Conservation (phyloP, 2,113 vertebrate genomes). For the Actenoides hombroni region DNA sequence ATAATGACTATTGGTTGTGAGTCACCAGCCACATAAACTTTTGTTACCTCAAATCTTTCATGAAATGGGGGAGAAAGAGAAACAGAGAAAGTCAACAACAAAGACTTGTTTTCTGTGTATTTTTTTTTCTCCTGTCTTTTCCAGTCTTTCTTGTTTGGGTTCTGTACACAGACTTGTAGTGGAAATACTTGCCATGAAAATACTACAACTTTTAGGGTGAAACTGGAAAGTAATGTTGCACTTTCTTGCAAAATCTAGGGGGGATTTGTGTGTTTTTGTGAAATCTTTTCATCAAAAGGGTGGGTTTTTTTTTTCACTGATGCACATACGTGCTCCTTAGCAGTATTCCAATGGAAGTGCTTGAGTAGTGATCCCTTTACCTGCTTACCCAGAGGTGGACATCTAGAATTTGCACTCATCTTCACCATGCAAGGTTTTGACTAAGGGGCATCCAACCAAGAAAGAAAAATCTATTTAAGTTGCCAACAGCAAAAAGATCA, state of each 20-base stretch:
- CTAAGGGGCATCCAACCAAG: not conserved
- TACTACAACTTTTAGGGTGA: not conserved
- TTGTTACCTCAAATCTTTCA: conserved; percentile 19
- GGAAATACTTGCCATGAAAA: not conserved
- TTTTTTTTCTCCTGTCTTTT: not conserved
- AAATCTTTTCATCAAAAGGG: not conserved
- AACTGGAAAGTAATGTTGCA: not conserved
- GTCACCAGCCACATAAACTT: conserved; percentile 44
- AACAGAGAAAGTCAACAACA: not conserved
- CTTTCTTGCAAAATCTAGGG: not conserved
- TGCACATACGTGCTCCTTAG: not conserved
- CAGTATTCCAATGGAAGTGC: not conserved
- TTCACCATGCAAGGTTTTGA: not conserved
- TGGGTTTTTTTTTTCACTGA: too few species aligned
- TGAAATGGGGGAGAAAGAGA: not conserved
- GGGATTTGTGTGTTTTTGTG: not conserved
- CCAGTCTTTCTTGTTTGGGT: not conserved
- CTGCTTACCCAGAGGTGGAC: not conserved
- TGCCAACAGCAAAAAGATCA: not conserved
- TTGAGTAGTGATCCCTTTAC: not conserved
- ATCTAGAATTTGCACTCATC: not conserved
- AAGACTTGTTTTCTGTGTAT: not conserved
- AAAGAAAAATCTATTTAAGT: not conserved
- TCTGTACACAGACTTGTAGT: not conserved
- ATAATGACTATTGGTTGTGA: conserved; percentile 38